phyloP scores from a whole-genome alignment of 2,797 vertebrate species.

The Tapirus indicus region DNA sequence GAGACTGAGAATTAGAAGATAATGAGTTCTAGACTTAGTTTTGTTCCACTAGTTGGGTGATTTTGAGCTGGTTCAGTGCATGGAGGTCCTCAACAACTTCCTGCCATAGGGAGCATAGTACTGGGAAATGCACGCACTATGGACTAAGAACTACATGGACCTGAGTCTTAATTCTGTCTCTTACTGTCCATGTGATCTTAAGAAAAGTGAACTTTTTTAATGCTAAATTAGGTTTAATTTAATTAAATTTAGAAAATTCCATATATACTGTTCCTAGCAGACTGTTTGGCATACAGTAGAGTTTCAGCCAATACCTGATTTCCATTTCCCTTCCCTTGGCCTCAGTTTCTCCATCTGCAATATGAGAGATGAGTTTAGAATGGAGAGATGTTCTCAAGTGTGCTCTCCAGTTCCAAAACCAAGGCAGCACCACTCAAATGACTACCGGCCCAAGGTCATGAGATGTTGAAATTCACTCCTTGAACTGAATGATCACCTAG shows the following conservation, averaged over 20 bases:
- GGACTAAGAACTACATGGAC: background rate
- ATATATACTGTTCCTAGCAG: background rate
- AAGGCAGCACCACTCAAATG: background rate
- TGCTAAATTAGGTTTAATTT: background rate
- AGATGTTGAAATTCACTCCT: background rate
- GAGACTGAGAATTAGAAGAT: background rate
- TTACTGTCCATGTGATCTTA: background rate
- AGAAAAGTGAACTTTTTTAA: background rate
- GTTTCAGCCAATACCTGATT: background rate
- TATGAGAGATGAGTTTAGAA: background rate
- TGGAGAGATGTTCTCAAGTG: accelerated
- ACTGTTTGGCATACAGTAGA: background rate
- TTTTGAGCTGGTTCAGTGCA: background rate
- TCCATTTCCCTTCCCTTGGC: background rate
- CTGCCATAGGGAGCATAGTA: accelerated
- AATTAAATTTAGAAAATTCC: background rate
- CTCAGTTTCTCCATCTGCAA: background rate
- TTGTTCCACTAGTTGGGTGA: background rate
- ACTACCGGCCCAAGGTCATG: accelerated
- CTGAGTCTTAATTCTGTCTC: background rate
- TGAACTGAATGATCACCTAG: background rate
- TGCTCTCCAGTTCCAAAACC: background rate
- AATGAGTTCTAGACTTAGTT: background rate
- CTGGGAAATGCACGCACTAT: background rate
- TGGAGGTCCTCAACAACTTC: accelerated